Conservation (phyloP, 2,797 vertebrate genomes). For the Ctenosaura bakeri region DNA sequence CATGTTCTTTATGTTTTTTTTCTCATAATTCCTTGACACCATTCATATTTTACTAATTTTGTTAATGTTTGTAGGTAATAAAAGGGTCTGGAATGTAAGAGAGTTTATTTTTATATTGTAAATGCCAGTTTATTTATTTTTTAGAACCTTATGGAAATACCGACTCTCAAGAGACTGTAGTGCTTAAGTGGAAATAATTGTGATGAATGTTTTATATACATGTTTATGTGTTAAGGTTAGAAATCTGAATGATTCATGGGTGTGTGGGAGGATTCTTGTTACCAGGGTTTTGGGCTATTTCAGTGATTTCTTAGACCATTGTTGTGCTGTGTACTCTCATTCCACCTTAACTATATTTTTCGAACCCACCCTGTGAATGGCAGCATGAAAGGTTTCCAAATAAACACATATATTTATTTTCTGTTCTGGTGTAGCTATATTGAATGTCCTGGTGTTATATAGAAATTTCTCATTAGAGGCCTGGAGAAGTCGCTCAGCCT, state of each 20-base stretch:
- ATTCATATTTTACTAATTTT: background rate
- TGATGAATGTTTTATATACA: constrained; percentile 16
- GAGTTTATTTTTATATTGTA: background rate
- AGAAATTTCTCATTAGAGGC: background rate
- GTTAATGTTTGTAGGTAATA: background rate
- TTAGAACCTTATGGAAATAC: constrained; percentile 9
- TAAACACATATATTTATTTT: background rate
- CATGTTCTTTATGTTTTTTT: background rate
- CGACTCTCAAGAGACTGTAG: background rate
- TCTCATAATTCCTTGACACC: background rate
- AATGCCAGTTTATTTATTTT: background rate
- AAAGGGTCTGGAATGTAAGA: background rate
- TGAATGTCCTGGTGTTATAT: background rate
- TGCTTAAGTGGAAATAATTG: constrained; percentile 7
- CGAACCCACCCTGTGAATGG: background rate
- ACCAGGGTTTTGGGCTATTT: background rate
- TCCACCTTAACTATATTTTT: constrained; percentile 5
- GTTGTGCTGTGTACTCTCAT: background rate
- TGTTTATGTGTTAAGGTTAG: background rate
- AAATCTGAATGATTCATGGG: constrained; percentile 16
- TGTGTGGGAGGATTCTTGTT: background rate
- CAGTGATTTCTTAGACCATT: constrained; percentile 13
- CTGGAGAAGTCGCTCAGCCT: background rate
- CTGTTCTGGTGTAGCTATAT: background rate
- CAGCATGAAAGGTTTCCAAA: background rate